These are phyloP conservation scores for Miniopterus natalensis DNA, from an alignment of 2,113 vertebrate genomes.

Conservation along the genomic window DNA sequence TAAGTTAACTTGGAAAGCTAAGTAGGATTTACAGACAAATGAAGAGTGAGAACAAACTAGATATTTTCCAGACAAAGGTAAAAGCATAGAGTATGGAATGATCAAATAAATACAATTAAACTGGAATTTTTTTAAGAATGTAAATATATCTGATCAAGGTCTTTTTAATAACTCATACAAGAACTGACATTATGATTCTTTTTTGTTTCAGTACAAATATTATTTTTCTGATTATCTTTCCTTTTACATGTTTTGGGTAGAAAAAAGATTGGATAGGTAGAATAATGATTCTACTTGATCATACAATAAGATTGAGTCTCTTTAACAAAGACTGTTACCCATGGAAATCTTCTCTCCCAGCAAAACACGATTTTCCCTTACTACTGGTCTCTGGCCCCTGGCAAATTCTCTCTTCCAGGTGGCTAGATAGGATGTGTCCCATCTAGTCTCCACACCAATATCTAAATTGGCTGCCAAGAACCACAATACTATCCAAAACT, in stretches of 20 bases:
- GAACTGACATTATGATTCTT: background rate
- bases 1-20: background rate
- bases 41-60: background rate
- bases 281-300: background rate
- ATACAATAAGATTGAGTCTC: background rate
- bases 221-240: background rate
- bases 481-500: constrained; percentile 25
- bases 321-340: constrained; percentile 12
- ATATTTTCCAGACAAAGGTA: background rate
- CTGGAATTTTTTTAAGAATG: background rate
- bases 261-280: background rate
- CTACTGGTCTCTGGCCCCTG: background rate
- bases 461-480: constrained; percentile 29
- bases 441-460: background rate
- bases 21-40: background rate
- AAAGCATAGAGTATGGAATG: background rate
- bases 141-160: background rate
- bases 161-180: background rate
- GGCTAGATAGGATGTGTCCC: constrained; percentile 7
- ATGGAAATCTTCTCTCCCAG: background rate
- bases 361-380: background rate
- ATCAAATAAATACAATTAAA: background rate
- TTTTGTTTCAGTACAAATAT: background rate
- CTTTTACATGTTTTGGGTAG: background rate
- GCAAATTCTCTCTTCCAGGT: background rate